Evolutionary conservation across 2,113 vertebrate genomes (phyloP), one percentile per base, ranked within the genome.

Genomic region (Theropithecus gelada): DNA sequence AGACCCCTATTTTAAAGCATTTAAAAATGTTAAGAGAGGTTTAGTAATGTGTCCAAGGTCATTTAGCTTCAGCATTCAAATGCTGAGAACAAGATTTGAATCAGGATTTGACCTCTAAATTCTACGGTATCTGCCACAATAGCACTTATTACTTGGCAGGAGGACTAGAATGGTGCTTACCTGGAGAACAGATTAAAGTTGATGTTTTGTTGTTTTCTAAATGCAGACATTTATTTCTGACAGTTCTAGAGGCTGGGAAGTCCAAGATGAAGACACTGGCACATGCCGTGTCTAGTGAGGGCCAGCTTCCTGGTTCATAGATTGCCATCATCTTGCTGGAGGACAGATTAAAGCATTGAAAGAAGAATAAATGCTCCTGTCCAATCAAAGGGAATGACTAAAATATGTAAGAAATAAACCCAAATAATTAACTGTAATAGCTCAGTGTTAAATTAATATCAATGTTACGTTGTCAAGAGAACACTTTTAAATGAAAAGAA

Each of bases 361-460:
- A 87, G 95, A 23, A 73, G 38, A 89, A 55, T 68, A 55, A 95
- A 79, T 78, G 23, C 8, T 83, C 18, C 23, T 80, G 23, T 50
- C 3, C 14, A 50, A 61, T 68, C 27, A 89, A 82, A 96, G 88
- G 52, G 59, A 70, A 68, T 80, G 80, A 88, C 72, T 90, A 86
- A 85, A 55, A 68, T 66, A 66, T 76, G 52, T 43, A 86, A 88
- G 59, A 88, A 95, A 78, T 70, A 94, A 88, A 40, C 25, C 48
- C 38, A 87, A 93, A 64, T 93, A 82, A 81, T 84, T 61, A n/a
- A 25, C 73, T 84, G 6, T 94, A 79, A 92, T 84, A 81, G 40
- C 8, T 88, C 9, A 7, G 35, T 88, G 59, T 96, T 90, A 94
- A 94, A 94, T 93, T 66, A 90, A 70, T 96, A 75, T 75, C 68